Base-by-base conservation (phyloP, 2,888 invertebrate species). In the Coecobrya sp. region DNA sequence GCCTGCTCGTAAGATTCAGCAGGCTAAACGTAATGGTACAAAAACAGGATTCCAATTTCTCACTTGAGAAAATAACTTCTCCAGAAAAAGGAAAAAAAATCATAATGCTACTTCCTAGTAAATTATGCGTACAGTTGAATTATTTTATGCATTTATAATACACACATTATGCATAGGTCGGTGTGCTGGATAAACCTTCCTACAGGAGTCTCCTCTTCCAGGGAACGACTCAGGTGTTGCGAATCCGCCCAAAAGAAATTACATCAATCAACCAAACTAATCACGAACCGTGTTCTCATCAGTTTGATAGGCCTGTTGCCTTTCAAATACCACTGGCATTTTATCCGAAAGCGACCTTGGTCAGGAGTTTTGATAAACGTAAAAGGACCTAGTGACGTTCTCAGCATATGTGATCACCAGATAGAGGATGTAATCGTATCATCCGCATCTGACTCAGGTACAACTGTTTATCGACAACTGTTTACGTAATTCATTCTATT, bases 361-460 rank as follows among this genome's bases (percentile, higher is more conserved):
- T 92, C 93, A 36, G 93, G 93, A 19, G 90, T 82, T 45, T 49
- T 90, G 81, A 76, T 87, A 55, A 93, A 92, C 81, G 42, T 93
- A 59, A 93, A 87, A 62, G 92, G 93, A 22, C 92, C 93, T 10
- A 70, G 62, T 19, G 89, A 92, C 42, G 81, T 82, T 45, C 79
- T 93, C 62, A 93, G 85, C 49, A 59, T 93, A 16, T 79, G 79
- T 86, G 93, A 91, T 25, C 93, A 92, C 68, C 92, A 93, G 27
- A 89, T 93, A 73, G 93, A 93, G 25, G 93, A 93, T 76, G 86
- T 93, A 22, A 59, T 91, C 19, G 68, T 93, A 27, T 92, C 93
- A 79, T 87, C 92, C 42, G 92, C 93, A n/a, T 92, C 88, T 68
- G 92, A 92, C 62, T 89, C 90, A 81, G 93, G 93, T 93, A 82